Percentiles rank a stretch among this genome's conserved stretches.
Evolutionary conservation across 2,113 vertebrate genomes (phyloP).

Genomic region (Amia ocellicauda): DNA sequence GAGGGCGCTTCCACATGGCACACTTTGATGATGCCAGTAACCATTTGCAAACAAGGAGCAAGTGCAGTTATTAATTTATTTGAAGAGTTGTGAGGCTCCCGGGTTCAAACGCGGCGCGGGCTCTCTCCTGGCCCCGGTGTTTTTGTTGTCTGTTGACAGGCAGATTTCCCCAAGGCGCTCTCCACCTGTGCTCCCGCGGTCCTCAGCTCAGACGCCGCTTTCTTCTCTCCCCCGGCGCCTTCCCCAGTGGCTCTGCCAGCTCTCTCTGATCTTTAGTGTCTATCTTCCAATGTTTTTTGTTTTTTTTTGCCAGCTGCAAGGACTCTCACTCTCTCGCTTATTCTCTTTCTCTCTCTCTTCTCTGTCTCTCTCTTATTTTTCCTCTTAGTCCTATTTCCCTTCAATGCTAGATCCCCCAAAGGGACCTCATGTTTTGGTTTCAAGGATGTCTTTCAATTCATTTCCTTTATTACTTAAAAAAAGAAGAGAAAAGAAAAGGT

Average conservation of each 20-base stretch:
- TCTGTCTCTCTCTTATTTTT: slow-evolving; percentile 43
- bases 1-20: background rate
- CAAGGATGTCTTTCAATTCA: slow-evolving; percentile 58
- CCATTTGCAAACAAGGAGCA: slow-evolving; percentile 69
- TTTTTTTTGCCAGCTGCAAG: slow-evolving; percentile 66
- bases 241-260: slow-evolving; percentile 73
- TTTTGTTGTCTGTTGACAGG: slow-evolving; percentile 74
- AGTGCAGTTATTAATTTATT: slow-evolving; percentile 68
- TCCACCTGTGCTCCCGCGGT: slow-evolving; percentile 76
- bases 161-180: slow-evolving; percentile 76
- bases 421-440: slow-evolving; percentile 64
- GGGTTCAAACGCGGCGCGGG: slow-evolving; percentile 57
- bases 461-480: slow-evolving; percentile 57
- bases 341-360: slow-evolving; percentile 39
- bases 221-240: slow-evolving; percentile 62
- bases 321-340: slow-evolving; percentile 57
- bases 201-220: slow-evolving; percentile 64
- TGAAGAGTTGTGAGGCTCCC: slow-evolving; percentile 64
- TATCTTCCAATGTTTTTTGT: slow-evolving; percentile 34
- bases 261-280: slow-evolving; percentile 70
- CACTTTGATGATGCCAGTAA: slow-evolving; percentile 62
- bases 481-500: slow-evolving; percentile 42
- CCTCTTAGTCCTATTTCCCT: slow-evolving; percentile 24
- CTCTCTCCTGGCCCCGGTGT: slow-evolving; percentile 62
- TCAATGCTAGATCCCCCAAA: slow-evolving; percentile 56